Percentiles rank a stretch among this genome's conserved stretches.
phyloP scores from a whole-genome alignment of 1,140 invertebrate species.

The Solenopsis fugax region DNA sequence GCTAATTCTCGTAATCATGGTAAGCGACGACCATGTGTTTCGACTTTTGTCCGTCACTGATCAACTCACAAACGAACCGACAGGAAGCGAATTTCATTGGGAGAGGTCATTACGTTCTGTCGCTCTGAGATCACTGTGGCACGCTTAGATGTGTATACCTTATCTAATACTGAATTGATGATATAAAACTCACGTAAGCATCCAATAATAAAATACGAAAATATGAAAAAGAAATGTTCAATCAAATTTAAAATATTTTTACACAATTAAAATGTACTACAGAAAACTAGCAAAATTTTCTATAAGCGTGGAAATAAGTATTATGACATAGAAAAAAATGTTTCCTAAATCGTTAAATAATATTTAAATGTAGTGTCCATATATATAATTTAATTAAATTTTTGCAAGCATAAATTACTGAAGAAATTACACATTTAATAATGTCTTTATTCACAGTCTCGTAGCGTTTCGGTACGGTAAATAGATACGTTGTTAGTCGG shows the following conservation, averaged over 20 bases:
- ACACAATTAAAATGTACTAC: background rate
- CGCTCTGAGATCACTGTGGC: background rate
- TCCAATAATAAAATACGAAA: background rate
- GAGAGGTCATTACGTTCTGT: conserved; percentile 1
- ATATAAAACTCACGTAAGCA: background rate
- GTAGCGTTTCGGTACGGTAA: background rate
- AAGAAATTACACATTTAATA: background rate
- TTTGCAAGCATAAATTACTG: background rate
- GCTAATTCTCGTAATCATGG: background rate
- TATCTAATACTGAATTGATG: conserved; percentile 8
- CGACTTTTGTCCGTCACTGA: conserved; percentile 17
- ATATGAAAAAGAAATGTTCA: background rate
- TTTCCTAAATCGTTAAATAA: background rate
- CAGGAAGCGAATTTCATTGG: background rate
- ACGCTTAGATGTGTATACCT: background rate
- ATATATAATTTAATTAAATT: background rate
- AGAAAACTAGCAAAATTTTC: no score
- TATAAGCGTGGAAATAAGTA: background rate
- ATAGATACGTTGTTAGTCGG: background rate
- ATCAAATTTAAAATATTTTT: background rate
- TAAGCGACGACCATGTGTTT: background rate
- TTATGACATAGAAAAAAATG: background rate
- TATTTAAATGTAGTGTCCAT: background rate
- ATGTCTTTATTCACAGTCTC: background rate
- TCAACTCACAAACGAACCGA: background rate